Conservation (phyloP, 2,113 vertebrate species). For the Abramis brama region DNA sequence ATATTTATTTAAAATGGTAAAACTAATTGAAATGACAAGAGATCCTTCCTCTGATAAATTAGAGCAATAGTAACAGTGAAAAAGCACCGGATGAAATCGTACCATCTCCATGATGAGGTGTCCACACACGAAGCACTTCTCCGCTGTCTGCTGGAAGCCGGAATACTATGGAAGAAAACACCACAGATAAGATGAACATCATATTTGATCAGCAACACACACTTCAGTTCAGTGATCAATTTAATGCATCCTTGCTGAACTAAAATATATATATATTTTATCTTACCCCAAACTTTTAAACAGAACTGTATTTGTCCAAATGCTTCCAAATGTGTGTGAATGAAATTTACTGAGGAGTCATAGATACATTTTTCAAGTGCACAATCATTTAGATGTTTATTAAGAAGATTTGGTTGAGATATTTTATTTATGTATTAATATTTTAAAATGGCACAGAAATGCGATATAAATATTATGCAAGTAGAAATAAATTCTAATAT, state of each 20-base stretch:
- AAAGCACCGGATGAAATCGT: conserved; percentile 61
- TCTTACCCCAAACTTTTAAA: no score
- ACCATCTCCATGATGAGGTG: conserved; percentile 99
- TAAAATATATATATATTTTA: no score
- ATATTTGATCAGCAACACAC: no score
- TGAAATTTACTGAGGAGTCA: neutral
- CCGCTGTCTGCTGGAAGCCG: conserved; percentile 97
- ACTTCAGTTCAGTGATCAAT: neutral
- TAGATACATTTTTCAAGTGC: neutral
- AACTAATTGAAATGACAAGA: neutral
- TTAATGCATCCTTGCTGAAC: neutral
- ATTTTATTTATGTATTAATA: no score
- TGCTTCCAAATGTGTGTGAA: no score
- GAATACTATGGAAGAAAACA: conserved; percentile 84
- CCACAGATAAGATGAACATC: neutral
- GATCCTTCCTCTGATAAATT: neutral
- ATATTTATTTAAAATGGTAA: neutral
- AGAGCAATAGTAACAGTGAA: neutral
- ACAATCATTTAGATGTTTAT: neutral
- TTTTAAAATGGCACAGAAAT: no score
- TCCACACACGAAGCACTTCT: conserved; percentile 98
- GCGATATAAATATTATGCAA: no score
- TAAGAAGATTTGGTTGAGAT: no score
- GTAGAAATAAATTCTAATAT: no score
- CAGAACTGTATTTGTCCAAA: no score